Evolutionary conservation across 53 echinoderm and acorn worm genomes (phyloP).

Genomic region (Echinometra lucunter): DNA sequence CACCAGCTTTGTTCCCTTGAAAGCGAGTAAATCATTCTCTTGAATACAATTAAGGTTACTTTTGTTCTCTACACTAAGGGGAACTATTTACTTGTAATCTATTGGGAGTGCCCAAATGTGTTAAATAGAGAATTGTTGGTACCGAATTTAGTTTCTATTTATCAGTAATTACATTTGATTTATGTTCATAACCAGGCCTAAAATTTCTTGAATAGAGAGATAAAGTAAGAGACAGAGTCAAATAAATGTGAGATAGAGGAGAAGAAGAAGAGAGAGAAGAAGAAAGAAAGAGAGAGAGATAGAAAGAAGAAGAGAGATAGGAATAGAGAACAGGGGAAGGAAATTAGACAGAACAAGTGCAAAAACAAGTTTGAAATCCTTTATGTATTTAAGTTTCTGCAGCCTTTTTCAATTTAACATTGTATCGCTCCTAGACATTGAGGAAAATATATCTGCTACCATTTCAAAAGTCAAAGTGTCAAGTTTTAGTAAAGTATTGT

Average conservation of each 20-base stretch:
- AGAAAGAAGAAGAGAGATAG: too few species aligned
- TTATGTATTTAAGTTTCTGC: too few species aligned
- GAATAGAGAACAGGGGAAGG: too few species aligned
- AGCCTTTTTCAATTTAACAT: too few species aligned
- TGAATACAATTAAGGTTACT: background rate
- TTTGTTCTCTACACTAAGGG: background rate
- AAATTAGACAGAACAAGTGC: too few species aligned
- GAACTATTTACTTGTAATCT: background rate
- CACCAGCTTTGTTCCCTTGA: background rate
- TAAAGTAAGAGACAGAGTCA: background rate
- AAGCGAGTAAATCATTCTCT: constrained; percentile 6
- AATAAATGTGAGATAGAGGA: background rate
- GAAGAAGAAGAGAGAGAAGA: background rate
- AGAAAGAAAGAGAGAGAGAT: background rate
- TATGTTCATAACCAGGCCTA: background rate
- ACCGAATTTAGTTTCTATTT: background rate
- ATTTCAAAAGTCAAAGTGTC: too few species aligned
- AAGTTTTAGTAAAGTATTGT: too few species aligned
- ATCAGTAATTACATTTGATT: background rate
- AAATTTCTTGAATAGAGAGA: background rate
- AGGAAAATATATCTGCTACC: too few species aligned
- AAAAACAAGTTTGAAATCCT: too few species aligned
- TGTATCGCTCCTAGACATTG: too few species aligned
- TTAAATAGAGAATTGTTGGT: background rate
- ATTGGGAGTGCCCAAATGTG: constrained; percentile 21